Conservation (phyloP, 2,113 vertebrate species). For the Pteruthius melanotis region DNA sequence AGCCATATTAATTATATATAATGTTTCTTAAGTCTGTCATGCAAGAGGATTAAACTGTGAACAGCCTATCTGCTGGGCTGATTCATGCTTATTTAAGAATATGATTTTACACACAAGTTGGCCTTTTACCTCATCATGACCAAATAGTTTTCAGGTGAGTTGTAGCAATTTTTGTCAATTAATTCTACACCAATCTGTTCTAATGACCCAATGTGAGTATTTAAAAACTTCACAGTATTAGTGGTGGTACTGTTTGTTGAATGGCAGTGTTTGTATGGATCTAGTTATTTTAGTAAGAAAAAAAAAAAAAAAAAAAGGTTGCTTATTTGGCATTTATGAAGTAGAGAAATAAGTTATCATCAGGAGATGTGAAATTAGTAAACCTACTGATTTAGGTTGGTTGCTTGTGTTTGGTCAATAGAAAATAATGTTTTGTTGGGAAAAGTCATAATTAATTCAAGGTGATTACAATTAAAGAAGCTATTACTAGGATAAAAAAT, state of each 20-base stretch:
- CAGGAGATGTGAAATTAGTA: not conserved
- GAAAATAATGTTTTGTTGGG: not conserved
- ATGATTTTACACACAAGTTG: not conserved
- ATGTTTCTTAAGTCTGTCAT: slow-evolving; percentile 45
- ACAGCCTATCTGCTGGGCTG: not conserved
- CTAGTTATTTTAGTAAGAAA: not conserved
- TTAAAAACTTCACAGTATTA: not conserved
- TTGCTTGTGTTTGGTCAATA: not conserved
- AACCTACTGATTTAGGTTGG: not conserved
- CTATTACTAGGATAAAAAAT: not conserved
- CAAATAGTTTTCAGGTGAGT: not conserved
- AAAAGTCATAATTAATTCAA: not conserved
- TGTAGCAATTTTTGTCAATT: not conserved
- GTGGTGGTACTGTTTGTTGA: not conserved
- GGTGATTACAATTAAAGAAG: not conserved
- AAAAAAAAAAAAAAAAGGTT: not conserved
- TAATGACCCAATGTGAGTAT: not conserved
- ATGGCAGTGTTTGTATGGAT: not conserved
- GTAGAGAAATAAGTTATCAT: not conserved
- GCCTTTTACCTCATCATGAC: not conserved
- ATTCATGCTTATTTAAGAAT: not conserved
- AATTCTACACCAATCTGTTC: not conserved
- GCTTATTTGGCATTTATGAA: not conserved
- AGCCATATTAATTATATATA: slow-evolving; percentile 67
- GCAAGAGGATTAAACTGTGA: not conserved